Base-by-base conservation (phyloP, 1,140 invertebrate species). In the Homalodisca vitripennis region DNA sequence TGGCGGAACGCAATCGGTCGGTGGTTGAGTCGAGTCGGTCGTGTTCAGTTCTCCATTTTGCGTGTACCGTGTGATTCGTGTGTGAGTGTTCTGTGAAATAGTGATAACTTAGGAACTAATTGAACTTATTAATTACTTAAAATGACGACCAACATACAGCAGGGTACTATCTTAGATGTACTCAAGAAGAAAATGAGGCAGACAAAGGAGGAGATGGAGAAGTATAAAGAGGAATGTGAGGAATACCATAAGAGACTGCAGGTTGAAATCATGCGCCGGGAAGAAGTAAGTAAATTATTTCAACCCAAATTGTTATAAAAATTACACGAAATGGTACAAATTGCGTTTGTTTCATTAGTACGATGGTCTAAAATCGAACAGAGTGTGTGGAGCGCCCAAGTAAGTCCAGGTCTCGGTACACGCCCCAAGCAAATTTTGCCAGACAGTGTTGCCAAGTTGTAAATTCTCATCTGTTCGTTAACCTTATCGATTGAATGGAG, bases 131-230 rank as follows among this genome's bases (percentile, higher is more conserved):
- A n/a, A n/a, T n/a, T 22, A n/a, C n/a, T 47, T 76, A 87, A 87
- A 83, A 94, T 93, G 91, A 90, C 91, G 83, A 88, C 90, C 76
- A 92, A 91, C 83, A 87, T 92, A 83, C 89, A 88, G 79, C 89
- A 92, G 83, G 92, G 92, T 77, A 91, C 91, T 75, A 87, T 98
- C 73, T 85, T 97, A 78, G 95, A 97, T 84, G 93, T 97, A 75
- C 87, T 99, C 74, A 99, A 99, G 87, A 97, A 98, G 87, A 99
- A 99, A 89, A 98, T 99, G 97, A 88, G 93, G 75, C 93, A 95
- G 80, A 94, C 97, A 71, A 97, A 97, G 84, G 94, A 98, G 80
- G 97, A 99, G 85, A 92, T 95, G 89, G 96, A 98, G 81, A 91
- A 93, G 81, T 95, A 94, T 84, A 97, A 95, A 85, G 97, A 98